These are phyloP conservation scores for Folsomia candida DNA, from an alignment of 2,888 invertebrate genomes.

Conservation along the genomic window DNA sequence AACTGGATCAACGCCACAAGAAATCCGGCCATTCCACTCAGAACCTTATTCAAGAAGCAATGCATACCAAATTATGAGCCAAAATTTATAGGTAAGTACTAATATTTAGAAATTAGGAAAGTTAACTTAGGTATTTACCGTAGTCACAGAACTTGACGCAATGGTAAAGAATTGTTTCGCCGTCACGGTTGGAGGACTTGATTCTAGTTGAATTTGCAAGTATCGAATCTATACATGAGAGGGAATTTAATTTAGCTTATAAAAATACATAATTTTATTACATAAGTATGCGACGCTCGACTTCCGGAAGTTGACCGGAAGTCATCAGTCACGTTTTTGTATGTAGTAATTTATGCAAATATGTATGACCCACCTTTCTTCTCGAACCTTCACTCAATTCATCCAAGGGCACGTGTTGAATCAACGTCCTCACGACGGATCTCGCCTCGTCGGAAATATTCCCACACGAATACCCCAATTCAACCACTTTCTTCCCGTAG, in stretches of 20 bases:
- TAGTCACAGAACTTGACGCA: slow-evolving; percentile 29
- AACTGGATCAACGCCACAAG: slow-evolving; percentile 38
- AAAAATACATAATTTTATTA: too few relatives aligned
- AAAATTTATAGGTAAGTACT: too few relatives aligned
- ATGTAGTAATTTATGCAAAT: too few relatives aligned
- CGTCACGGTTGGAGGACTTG: slow-evolving; percentile 34
- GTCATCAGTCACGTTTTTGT: too few relatives aligned
- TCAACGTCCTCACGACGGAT: slow-evolving; percentile 3
- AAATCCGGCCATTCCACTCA: slow-evolving; percentile 36
- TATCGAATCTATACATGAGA: slow-evolving; percentile 31
- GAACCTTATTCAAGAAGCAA: too few relatives aligned
- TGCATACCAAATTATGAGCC: too few relatives aligned
- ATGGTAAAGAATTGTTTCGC: slow-evolving; percentile 35
- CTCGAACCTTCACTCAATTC: slow-evolving; percentile 3
- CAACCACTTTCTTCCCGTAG: slow-evolving; percentile 18
- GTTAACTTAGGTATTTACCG: too few relatives aligned
- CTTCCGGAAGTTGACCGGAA: too few relatives aligned
- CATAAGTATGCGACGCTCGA: too few relatives aligned
- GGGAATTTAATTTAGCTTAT: too few relatives aligned
- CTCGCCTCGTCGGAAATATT: slow-evolving; percentile 15
- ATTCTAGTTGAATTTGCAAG: slow-evolving; percentile 20
- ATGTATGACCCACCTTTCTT: slow-evolving; percentile 16
- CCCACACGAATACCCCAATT: slow-evolving; percentile 21
- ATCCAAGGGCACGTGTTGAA: slow-evolving; percentile 6
- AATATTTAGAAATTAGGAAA: too few relatives aligned